phyloP scores from a whole-genome alignment of 2,888 invertebrate species.

The Calliphora vomitoria region DNA sequence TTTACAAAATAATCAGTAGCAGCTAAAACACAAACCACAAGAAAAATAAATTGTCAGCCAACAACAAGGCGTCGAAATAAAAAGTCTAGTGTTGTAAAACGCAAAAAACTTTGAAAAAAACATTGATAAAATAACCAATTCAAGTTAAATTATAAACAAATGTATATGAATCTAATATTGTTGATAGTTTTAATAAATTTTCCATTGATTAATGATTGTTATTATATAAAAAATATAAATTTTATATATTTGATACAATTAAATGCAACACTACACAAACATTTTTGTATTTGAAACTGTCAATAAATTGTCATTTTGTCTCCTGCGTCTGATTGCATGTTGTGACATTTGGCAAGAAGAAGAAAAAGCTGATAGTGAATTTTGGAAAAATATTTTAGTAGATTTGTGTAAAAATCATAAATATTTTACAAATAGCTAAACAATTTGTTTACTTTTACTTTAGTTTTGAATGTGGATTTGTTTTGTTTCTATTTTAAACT shows the following conservation, averaged over 20 bases:
- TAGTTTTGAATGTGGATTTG: background rate
- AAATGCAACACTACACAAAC: conserved; percentile 19
- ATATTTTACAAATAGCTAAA: background rate
- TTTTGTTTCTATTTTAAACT: background rate
- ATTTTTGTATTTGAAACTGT: conserved; percentile 11
- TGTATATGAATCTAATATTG: background rate
- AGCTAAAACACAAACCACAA: conserved; percentile 57
- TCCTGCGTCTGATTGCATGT: conserved; percentile 49
- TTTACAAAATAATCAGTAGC: conserved; percentile 44
- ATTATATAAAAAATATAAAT: background rate
- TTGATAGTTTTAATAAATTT: background rate
- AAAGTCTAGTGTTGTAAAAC: conserved; percentile 58
- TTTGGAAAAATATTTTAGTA: conserved; percentile 21
- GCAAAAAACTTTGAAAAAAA: background rate
- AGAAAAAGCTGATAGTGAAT: conserved; percentile 34
- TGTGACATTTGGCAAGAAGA: conserved; percentile 51
- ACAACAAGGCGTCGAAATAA: conserved; percentile 60
- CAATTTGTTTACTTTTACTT: background rate
- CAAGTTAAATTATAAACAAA: background rate
- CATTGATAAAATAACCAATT: background rate
- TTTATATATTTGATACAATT: background rate
- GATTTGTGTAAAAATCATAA: conserved; percentile 14
- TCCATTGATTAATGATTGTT: background rate
- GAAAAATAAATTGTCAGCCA: conserved; percentile 64
- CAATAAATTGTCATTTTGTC: conserved; percentile 17